Conservation (phyloP, 1,140 invertebrate genomes). For the Yoshiicerus persimilis region DNA sequence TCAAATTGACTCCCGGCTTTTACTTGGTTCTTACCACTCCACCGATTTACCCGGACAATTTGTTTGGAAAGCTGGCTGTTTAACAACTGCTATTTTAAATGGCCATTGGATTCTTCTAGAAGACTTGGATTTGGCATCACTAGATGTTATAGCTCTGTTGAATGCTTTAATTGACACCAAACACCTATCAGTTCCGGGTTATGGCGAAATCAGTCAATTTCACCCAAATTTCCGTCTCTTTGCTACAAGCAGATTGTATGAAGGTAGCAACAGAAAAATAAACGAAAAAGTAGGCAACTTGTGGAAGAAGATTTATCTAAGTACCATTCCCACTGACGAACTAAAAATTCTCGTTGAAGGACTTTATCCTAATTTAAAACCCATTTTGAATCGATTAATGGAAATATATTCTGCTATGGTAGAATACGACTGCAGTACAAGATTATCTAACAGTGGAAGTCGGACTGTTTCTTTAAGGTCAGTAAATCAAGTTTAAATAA, state of each 20-base stretch:
- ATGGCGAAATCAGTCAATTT: slow-evolving; percentile 74
- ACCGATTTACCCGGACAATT: slow-evolving; percentile 97
- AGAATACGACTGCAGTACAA: slow-evolving; percentile 63
- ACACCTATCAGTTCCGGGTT: slow-evolving; percentile 80
- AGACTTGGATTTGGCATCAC: slow-evolving; percentile 90
- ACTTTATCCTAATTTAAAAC: slow-evolving; percentile 70
- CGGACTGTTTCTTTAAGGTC: slow-evolving; percentile 32
- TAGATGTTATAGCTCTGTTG: slow-evolving; percentile 88
- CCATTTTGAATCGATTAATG: slow-evolving; percentile 74
- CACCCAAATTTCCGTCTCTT: slow-evolving; percentile 88
- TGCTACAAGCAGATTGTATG: slow-evolving; percentile 62
- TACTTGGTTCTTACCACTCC: slow-evolving; percentile 92
- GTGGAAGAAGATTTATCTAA: slow-evolving; percentile 77
- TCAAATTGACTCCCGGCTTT: slow-evolving; percentile 94
- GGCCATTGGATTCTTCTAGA: slow-evolving; percentile 87
- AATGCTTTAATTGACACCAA: slow-evolving; percentile 81
- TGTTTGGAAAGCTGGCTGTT: slow-evolving; percentile 88
- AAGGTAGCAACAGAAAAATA: background rate
- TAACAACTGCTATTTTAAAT: slow-evolving; percentile 68
- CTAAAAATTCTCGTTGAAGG: slow-evolving; percentile 64
- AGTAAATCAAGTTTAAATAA: background rate
- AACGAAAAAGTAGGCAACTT: slow-evolving; percentile 62
- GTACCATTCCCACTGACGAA: slow-evolving; percentile 74
- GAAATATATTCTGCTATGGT: slow-evolving; percentile 79
- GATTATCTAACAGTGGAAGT: background rate